Evolutionary conservation across 2,113 vertebrate species (phyloP).

Genomic region (Haplotaxodon microlepis): DNA sequence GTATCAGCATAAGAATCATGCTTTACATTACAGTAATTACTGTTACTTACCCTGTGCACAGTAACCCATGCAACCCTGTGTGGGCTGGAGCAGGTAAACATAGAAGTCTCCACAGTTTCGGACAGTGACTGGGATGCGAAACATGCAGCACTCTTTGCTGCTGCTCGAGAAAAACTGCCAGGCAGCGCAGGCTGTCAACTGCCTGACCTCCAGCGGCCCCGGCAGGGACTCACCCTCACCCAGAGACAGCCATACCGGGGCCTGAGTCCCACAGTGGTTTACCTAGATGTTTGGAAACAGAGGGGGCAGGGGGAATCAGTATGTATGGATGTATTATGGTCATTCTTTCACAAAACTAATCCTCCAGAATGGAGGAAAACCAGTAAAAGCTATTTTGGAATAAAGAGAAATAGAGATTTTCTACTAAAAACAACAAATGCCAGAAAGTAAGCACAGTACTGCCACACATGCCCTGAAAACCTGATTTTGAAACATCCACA

Average conservation of each 20-base stretch:
- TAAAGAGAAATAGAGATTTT: accelerated
- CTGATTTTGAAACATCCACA: not conserved
- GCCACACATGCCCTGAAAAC: not conserved
- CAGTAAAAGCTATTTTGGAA: not conserved
- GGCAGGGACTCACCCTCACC: constrained; percentile 77
- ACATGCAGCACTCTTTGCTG: constrained; percentile 83
- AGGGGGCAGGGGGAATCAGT: accelerated
- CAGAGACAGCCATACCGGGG: constrained; percentile 85
- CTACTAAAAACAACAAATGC: not conserved
- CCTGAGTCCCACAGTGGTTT: constrained; percentile 88
- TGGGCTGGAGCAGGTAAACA: constrained; percentile 86
- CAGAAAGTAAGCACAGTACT: not conserved
- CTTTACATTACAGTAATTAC: not conserved
- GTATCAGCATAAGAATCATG: not conserved
- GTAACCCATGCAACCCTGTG: constrained; percentile 89
- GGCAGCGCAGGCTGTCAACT: constrained; percentile 82
- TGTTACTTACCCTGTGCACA: constrained; percentile 79
- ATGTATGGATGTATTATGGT: not conserved
- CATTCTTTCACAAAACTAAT: not conserved
- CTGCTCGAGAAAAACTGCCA: constrained; percentile 81
- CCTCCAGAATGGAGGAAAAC: not conserved
- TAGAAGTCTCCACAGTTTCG: constrained; percentile 84
- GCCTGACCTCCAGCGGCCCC: constrained; percentile 71
- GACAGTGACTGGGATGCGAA: constrained; percentile 84
- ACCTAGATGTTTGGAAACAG: constrained; percentile 62